These are phyloP conservation scores for Ifrita kowaldi DNA, from an alignment of 2,113 vertebrate genomes.

Conservation along the genomic window DNA sequence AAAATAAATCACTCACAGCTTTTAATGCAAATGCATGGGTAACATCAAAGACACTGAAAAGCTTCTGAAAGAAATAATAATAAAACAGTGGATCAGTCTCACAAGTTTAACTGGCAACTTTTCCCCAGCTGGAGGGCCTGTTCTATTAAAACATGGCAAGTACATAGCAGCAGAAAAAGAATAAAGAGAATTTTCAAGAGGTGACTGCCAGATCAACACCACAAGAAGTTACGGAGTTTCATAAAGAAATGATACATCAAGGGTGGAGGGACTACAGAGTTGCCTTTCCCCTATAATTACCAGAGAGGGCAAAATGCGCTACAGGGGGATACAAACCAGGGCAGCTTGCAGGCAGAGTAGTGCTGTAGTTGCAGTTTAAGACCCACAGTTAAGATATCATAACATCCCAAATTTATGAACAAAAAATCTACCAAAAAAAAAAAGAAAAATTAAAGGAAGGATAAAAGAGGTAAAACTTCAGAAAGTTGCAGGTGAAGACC, in stretches of 20 bases:
- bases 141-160: constrained; percentile 15
- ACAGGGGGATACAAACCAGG: not conserved
- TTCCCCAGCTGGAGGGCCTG: constrained; percentile 21
- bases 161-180: constrained; percentile 10
- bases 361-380: not conserved
- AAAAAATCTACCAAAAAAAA: not conserved
- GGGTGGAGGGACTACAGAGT: not conserved
- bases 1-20: constrained; percentile 18
- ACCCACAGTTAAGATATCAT: not conserved
- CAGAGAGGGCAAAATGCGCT: not conserved
- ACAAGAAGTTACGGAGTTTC: not conserved
- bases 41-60: constrained; percentile 33
- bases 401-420: not conserved
- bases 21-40: constrained; percentile 13
- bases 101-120: not conserved
- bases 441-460: not conserved
- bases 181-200: constrained; percentile 58
- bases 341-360: not conserved
- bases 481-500: not conserved
- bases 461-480: not conserved
- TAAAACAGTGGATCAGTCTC: not conserved
- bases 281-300: not conserved
- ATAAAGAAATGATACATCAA: constrained; percentile 15
- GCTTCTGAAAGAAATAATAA: constrained; percentile 33
- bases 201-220: not conserved